Conservation (phyloP, 2,113 vertebrate genomes). For the Tricholaema leucomelas region DNA sequence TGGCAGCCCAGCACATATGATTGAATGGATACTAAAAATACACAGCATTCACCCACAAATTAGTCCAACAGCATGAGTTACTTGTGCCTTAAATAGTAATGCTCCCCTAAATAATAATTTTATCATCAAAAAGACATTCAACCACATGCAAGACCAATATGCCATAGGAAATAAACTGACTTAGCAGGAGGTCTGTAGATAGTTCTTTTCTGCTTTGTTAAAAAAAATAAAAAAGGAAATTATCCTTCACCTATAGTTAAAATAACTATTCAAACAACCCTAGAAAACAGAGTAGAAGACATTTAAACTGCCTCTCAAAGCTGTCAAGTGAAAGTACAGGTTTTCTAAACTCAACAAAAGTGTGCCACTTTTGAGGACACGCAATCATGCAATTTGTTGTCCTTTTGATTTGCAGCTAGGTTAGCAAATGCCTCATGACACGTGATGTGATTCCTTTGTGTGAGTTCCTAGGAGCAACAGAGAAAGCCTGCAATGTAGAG, state of each 20-base stretch:
- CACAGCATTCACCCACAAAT: conserved; percentile 41
- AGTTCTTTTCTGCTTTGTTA: conserved; percentile 14
- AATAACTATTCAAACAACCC: neutral
- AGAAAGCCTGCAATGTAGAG: conserved; percentile 13
- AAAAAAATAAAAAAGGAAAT: neutral
- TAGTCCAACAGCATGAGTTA: conserved; percentile 34
- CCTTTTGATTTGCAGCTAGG: conserved; percentile 12
- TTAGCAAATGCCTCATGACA: neutral
- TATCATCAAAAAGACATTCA: conserved; percentile 35
- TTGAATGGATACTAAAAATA: conserved; percentile 61
- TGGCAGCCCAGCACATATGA: conserved; percentile 34
- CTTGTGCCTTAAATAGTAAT: conserved; percentile 32
- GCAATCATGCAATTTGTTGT: conserved; percentile 19
- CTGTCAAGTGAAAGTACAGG: conserved; percentile 29
- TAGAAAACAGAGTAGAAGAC: neutral
- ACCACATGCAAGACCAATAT: conserved; percentile 9
- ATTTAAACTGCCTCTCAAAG: conserved; percentile 5
- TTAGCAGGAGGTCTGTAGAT: conserved; percentile 41
- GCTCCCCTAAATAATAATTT: conserved; percentile 32
- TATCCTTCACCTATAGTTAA: neutral
- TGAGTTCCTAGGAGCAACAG: conserved; percentile 21
- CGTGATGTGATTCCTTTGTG: neutral
- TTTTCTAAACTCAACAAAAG: conserved; percentile 13
- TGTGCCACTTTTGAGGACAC: neutral
- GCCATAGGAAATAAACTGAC: conserved; percentile 14